A percentile compares a stretch with the other conserved stretches of the same genome.
These are phyloP conservation scores for Caenorhabditis uteleia DNA, from an alignment of 2,888 invertebrate species.

Conservation along the genomic window DNA sequence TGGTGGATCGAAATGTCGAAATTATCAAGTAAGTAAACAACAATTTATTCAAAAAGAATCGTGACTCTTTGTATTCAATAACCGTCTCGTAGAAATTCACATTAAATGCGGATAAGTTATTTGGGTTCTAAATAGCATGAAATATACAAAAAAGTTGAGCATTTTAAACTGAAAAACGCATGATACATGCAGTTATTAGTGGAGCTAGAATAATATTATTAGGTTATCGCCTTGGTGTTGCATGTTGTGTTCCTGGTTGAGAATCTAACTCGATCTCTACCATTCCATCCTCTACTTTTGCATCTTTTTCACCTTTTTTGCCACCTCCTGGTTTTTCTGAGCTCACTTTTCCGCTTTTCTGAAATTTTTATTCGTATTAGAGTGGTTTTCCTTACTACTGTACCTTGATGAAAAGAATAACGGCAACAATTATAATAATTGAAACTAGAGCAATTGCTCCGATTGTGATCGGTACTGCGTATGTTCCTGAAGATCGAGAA, in stretches of 20 bases:
- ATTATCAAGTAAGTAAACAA: conserved; percentile 44
- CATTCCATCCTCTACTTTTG: conserved; percentile 53
- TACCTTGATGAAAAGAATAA: conserved; percentile 51
- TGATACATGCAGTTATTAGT: neutral
- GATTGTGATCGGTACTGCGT: conserved; percentile 41
- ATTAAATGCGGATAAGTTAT: too few species aligned
- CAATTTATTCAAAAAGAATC: too few species aligned
- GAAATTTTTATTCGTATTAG: neutral
- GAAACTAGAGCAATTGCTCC: conserved; percentile 45
- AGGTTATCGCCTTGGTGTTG: conserved; percentile 19
- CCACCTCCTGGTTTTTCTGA: conserved; percentile 7
- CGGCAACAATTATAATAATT: conserved; percentile 45
- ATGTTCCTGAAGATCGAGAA: conserved; percentile 33
- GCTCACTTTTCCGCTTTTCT: conserved; percentile 28
- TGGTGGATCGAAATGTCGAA: conserved; percentile 23
- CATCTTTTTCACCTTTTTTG: conserved; percentile 7
- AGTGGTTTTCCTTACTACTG: neutral
- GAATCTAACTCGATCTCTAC: conserved; percentile 56
- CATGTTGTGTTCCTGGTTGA: conserved; percentile 31
- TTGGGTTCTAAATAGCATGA: too few species aligned
- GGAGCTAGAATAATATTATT: neutral
- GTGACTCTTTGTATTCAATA: too few species aligned
- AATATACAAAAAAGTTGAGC: too few species aligned
- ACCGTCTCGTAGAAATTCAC: too few species aligned
- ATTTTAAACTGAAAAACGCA: too few species aligned